Conservation (phyloP, 2,113 vertebrate species). For the Otis tarda region DNA sequence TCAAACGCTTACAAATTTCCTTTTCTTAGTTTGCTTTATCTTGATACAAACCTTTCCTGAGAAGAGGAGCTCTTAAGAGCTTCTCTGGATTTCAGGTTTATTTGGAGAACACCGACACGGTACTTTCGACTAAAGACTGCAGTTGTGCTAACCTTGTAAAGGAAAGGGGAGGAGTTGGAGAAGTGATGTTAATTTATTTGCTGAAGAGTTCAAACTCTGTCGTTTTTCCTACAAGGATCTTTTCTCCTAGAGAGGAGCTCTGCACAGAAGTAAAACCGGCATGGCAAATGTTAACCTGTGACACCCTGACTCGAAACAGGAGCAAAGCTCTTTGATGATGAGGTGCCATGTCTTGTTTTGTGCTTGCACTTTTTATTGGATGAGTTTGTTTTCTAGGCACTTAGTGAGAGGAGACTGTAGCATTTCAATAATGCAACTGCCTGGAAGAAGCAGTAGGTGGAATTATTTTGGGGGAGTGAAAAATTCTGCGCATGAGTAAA, state of each 20-base stretch:
- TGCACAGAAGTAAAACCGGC: background rate
- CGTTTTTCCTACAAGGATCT: background rate
- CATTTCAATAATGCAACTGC: background rate
- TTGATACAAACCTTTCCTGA: background rate
- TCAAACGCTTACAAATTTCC: background rate
- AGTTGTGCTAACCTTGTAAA: background rate
- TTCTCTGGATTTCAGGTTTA: conserved; percentile 16
- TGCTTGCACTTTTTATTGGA: background rate
- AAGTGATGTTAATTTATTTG: conserved; percentile 1
- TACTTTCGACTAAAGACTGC: background rate
- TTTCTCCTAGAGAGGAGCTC: background rate
- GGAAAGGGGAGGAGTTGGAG: background rate
- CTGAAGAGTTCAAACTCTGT: background rate
- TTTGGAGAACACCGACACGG: background rate
- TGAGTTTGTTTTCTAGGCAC: background rate
- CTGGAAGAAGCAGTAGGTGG: background rate
- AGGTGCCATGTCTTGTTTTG: background rate
- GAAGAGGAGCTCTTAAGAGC: background rate
- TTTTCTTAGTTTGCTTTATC: conserved; percentile 12
- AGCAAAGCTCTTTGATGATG: background rate
- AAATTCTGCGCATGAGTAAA: background rate
- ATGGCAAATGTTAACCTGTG: background rate
- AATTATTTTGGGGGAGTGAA: background rate
- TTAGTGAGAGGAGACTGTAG: background rate
- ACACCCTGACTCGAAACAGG: background rate